Evolutionary conservation across 30 jellyfish, hydroid and myxozoan species (phyloP), one percentile per base, ranked within the genome.

Genomic region (Catostylus mosaicus): DNA sequence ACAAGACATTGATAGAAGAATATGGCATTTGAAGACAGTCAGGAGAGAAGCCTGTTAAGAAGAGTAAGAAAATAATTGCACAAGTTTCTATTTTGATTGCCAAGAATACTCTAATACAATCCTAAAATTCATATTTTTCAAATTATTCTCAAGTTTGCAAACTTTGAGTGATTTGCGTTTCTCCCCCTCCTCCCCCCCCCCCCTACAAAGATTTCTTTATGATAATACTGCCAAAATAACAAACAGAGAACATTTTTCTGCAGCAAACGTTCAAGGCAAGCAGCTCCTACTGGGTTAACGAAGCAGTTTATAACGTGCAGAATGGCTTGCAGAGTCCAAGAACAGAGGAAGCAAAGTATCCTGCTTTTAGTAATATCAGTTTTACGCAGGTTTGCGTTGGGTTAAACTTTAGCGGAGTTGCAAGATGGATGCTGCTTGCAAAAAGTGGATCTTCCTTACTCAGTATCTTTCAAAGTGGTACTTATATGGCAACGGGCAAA

Each of bases 341-440:
- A 14, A 30, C 77, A 14, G 54, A 14, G 26, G 90, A 80, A 27
- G 83, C 76, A 23, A 80, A 80, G 51, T 66, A 37, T 31, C 40
- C 73, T 0, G 82, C 90, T 8, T 80, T 65, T 51, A 45, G 31
- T 62, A 22, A 19, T 16, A 8, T 80, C 1, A 51, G 48, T 34
- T 34, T 80, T 61, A 38, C 0, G 19, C 27, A 32, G 6, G 29
- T 80, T 47, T 80, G 90, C 75, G 38, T 80, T 43, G 90, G 90
- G 10, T 18, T 80, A 45, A 64, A 65, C 9, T 30, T 31, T 24
- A 30, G 32, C 24, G 65, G 83, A 14, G 12, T 29, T 20, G 45
- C 52, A 10, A 47, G 46, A 18, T 80, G 82, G 76, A 9, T 66
- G 33, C 69, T 19, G 3, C 52, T 77, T 56, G 22, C 36, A 27